phyloP scores from a whole-genome alignment of 2,888 invertebrate species.

The Limnephilus auricula region DNA sequence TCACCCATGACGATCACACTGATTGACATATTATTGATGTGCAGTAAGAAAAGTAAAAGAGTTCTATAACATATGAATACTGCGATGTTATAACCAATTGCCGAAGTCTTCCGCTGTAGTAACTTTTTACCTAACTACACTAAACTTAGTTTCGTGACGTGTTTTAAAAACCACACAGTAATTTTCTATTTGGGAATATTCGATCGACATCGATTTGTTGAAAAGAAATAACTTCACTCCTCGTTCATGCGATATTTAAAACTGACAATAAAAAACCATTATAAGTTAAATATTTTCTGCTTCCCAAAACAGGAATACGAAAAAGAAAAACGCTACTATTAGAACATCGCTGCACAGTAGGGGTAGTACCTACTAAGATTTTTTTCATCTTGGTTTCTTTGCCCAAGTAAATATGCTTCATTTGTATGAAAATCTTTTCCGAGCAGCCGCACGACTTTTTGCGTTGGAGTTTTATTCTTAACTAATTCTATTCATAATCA shows the following conservation, averaged over 20 bases:
- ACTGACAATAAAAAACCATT: background rate
- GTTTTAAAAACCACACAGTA: too few species aligned
- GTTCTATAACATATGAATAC: too few species aligned
- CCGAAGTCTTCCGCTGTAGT: too few species aligned
- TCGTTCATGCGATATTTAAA: background rate
- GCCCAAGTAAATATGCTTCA: constrained; percentile 46
- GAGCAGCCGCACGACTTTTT: constrained; percentile 54
- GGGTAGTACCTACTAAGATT: background rate
- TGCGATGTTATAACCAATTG: too few species aligned
- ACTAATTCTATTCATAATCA: constrained; percentile 61
- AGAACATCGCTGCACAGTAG: background rate
- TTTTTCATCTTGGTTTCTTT: constrained; percentile 45
- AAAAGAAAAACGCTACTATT: background rate
- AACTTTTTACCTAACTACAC: too few species aligned
- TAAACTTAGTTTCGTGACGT: too few species aligned
- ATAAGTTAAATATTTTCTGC: background rate
- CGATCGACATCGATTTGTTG: background rate
- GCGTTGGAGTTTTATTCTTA: constrained; percentile 52
- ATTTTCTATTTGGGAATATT: background rate
- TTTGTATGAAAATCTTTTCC: constrained; percentile 54
- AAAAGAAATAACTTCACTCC: background rate
- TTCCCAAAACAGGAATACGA: background rate
- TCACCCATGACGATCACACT: too few species aligned
- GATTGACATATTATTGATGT: too few species aligned
- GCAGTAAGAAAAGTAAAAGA: too few species aligned